Evolutionary conservation across 1,140 invertebrate species (phyloP).

Genomic region (Heliothis subflexa): DNA sequence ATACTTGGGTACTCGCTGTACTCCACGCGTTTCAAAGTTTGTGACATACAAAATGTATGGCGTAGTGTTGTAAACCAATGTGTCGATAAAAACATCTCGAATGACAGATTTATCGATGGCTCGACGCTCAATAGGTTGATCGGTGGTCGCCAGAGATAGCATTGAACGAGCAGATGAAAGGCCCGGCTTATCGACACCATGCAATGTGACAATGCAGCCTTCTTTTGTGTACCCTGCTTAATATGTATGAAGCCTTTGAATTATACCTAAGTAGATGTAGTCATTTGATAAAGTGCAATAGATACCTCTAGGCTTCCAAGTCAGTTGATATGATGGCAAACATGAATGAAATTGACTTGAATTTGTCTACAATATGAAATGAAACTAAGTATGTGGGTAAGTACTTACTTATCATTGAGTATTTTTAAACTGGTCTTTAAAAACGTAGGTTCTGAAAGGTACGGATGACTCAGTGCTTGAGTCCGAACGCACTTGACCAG

Average conservation of each 20-base stretch:
- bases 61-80: neutral
- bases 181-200: conserved; percentile 23
- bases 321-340: too few relatives aligned
- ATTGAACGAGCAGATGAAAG: conserved; percentile 22
- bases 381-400: too few relatives aligned
- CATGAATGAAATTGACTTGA: too few relatives aligned
- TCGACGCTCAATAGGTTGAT: conserved; percentile 29
- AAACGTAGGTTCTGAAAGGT: too few relatives aligned
- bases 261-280: neutral
- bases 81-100: conserved; percentile 18
- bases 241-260: conserved; percentile 13
- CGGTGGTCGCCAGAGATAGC: conserved; percentile 9
- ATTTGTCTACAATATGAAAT: too few relatives aligned
- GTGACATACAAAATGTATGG: neutral
- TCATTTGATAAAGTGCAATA: neutral
- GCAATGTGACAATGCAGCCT: conserved; percentile 16
- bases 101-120: conserved; percentile 30
- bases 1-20: too few relatives aligned
- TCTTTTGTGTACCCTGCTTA: conserved; percentile 21
- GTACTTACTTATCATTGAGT: too few relatives aligned
- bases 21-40: too few relatives aligned
- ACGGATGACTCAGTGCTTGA: too few relatives aligned
- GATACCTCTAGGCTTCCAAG: neutral
- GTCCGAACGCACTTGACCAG: too few relatives aligned
- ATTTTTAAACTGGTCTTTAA: too few relatives aligned